A percentile compares a stretch with the other conserved stretches of the same genome.
Conservation (phyloP, 2,888 invertebrate genomes). For the Diadegma fenestrale region DNA sequence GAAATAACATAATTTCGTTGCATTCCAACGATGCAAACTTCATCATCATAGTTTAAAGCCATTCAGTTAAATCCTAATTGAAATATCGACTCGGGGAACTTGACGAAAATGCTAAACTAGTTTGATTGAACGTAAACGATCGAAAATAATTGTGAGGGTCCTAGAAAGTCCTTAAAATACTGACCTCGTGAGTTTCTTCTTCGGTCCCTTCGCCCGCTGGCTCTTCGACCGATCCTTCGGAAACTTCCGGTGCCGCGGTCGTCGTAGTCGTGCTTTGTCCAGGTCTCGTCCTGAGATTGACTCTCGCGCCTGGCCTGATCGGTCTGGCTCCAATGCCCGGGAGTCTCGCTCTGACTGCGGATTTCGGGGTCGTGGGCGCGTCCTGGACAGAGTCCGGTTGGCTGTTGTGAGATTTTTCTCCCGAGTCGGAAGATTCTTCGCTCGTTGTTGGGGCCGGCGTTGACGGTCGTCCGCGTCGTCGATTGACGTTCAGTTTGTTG, state of each 20-base stretch:
- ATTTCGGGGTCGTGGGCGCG: conserved; percentile 69
- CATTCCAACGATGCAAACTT: too few relatives aligned
- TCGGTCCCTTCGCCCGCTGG: conserved; percentile 83
- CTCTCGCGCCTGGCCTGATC: conserved; percentile 88
- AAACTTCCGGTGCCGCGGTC: conserved; percentile 82
- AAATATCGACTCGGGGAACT: background rate
- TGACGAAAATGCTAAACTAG: background rate
- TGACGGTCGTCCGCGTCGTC: conserved; percentile 80
- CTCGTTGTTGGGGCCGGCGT: conserved; percentile 73
- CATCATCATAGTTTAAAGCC: too few relatives aligned
- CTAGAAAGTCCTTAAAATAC: conserved; percentile 24
- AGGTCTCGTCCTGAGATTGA: conserved; percentile 87
- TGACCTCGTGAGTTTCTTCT: conserved; percentile 83
- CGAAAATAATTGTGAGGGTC: background rate
- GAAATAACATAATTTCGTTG: too few relatives aligned
- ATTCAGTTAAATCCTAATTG: background rate
- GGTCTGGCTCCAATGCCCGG: conserved; percentile 86
- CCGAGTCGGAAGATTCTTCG: conserved; percentile 73
- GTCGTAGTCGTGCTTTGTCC: conserved; percentile 84
- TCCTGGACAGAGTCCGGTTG: conserved; percentile 56
- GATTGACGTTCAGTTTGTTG: conserved; percentile 79
- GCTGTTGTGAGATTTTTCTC: conserved; percentile 66
- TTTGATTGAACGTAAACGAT: background rate
- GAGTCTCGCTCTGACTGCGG: conserved; percentile 73
- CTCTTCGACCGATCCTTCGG: conserved; percentile 79